phyloP scores from a whole-genome alignment of 2,888 invertebrate species.

The Pyrrhia umbra region DNA sequence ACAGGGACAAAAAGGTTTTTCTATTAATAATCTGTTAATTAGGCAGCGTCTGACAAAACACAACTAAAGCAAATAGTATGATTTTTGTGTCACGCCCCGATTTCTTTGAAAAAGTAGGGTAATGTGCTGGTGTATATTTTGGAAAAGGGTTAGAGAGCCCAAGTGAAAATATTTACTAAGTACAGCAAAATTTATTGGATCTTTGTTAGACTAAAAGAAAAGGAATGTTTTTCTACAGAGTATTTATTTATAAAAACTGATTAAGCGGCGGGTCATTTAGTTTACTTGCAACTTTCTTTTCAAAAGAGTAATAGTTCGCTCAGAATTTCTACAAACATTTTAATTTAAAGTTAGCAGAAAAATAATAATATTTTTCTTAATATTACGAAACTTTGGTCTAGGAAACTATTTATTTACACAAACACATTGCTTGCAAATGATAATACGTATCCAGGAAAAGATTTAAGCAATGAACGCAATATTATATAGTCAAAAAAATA shows the following conservation, averaged over 20 bases:
- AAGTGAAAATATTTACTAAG: constrained; percentile 22
- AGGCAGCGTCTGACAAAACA: constrained; percentile 10
- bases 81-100: constrained; percentile 44
- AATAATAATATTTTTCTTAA: not conserved
- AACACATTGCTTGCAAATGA: not conserved
- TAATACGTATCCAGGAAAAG: not conserved
- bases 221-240: not conserved
- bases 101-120: constrained; percentile 52
- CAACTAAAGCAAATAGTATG: constrained; percentile 29
- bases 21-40: not conserved
- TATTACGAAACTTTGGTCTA: not conserved
- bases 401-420: not conserved
- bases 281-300: not conserved
- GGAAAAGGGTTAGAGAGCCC: constrained; percentile 22
- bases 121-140: constrained; percentile 48
- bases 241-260: not conserved
- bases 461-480: constrained; percentile 30
- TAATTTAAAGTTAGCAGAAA: not conserved
- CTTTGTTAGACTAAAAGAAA: constrained; percentile 15
- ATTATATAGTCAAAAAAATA: constrained; percentile 30
- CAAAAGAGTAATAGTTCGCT: not conserved
- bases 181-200: constrained; percentile 28
- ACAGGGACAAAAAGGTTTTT: too few species aligned
- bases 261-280: constrained; percentile 3
- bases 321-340: constrained; percentile 7